These are phyloP conservation scores for Megalops cyprinoides DNA, from an alignment of 2,797 vertebrate genomes.

Conservation along the genomic window DNA sequence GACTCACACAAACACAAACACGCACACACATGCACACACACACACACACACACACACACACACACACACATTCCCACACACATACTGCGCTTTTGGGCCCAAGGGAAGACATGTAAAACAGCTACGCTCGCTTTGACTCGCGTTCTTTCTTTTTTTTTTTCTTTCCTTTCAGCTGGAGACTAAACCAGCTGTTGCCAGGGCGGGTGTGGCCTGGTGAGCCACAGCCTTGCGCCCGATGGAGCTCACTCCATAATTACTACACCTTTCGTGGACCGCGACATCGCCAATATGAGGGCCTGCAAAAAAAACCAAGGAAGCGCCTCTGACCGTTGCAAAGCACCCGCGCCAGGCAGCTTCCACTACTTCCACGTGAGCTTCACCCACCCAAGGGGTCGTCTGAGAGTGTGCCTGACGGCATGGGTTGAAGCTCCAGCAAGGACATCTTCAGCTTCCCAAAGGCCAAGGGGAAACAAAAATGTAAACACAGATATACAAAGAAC, in stretches of 20 bases:
- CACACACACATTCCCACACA: constrained; percentile 6
- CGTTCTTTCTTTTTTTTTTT: neutral
- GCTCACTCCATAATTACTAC: constrained; percentile 24
- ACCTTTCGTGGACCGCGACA: constrained; percentile 29
- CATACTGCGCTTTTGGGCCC: neutral
- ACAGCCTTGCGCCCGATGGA: neutral
- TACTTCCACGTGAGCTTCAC: neutral
- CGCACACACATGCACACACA: constrained; percentile 12
- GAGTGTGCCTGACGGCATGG: too few relatives aligned
- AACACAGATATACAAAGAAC: neutral
- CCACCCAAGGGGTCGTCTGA: neutral
- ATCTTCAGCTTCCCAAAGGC: neutral
- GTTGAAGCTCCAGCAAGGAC: neutral
- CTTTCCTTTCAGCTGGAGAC: constrained; percentile 4
- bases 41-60: constrained; percentile 14
- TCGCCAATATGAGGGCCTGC: constrained; percentile 15
- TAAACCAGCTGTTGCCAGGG: constrained; percentile 13
- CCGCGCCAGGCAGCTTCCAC: neutral
- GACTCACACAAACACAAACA: constrained; percentile 26
- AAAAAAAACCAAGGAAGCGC: neutral
- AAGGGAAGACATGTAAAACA: constrained; percentile 15
- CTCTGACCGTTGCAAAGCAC: neutral
- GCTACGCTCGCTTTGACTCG: constrained; percentile 10
- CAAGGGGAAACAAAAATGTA: neutral
- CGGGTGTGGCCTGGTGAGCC: constrained; percentile 20